Evolutionary conservation across 2,888 invertebrate genomes (phyloP), one percentile per base, ranked within the genome.

Genomic region (Thymelicus sylvestris): DNA sequence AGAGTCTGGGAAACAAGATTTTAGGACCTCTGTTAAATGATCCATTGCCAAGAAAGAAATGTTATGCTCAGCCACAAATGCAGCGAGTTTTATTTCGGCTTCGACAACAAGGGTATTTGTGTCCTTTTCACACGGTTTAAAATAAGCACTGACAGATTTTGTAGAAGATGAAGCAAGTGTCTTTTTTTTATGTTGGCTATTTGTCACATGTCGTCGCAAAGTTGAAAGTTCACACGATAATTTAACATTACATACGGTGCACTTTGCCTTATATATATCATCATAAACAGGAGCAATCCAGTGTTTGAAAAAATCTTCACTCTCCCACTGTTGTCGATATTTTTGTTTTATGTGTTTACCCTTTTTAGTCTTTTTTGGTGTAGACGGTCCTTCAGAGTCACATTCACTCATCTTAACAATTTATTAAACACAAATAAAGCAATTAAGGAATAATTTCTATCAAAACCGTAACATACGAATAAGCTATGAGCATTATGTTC

Each of bases 211-310:
- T 44, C 66, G 62, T 65, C 72, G 55, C n/a, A 74, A 55, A 72
- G 72, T 74, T 47, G 65, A 72, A 65, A 74, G 19, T 67, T 74
- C 70, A 67, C 72, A 55, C 39, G 65, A 67, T 61, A 74, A 62
- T 62, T 72, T 59, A 19, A 59, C 59, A 38, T 59, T 31, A 13
- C 59, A 59, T 10, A 31, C 31, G 12, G 7, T 59, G 12, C 38
- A 59, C 59, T 59, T 59, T 63, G 72, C 72, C 65, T 52, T 72
- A 47, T 72, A 72, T 47, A 39, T 64, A 52, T 72, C 67, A 61
- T 68, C 55, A 61, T 68, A 44, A 55, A 72, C 72, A 68, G 72
- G 68, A 66, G 68, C 72, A 72, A 72, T 72, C 72, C 68, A 68
- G 47, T 44, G 10, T 72, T 72, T 68, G 68, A 72, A 72, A 66